Base-by-base conservation (phyloP, 2,113 vertebrate species). In the Tautogolabrus adspersus region DNA sequence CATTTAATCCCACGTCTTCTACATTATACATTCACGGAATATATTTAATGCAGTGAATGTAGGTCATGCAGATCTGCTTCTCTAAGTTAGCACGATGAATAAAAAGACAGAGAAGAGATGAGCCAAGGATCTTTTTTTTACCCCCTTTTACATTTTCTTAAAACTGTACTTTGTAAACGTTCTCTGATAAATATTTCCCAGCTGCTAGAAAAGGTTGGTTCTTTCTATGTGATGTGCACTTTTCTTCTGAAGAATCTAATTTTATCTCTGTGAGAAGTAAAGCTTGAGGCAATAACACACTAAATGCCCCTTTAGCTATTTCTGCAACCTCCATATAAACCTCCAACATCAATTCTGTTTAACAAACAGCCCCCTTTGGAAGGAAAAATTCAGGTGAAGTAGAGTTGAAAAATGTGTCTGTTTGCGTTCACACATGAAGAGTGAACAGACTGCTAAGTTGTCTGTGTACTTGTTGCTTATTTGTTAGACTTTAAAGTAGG, bases 241-340 rank as follows among this genome's bases (percentile, higher is more conserved):
- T 16, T 49, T 63, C 58, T 54, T 44, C 34, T 23, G 42, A 47
- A 2, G 19, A 37, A n/a, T 65, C 23, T 47, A 3, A 13, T n/a
- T 42, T 26, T 52, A 10, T 16, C 44, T 59, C 34, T 77, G 3
- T 72, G n/a, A 63, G 55, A n/a, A 8, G 49, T n/a, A 47, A 10
- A 22, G 61, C 83, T 40, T 8, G 34, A 69, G 67, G 76, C 72
- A 44, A 42, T 68, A 65, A 54, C 52, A 72, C 67, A 30, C 42
- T 26, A 44, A 72, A 26, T 55, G 22, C 30, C 64, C 38, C 54
- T 9, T 40, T 22, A 58, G 30, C 67, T 37, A n/a, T 54, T 61
- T 19, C 42, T 38, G 19, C 81, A 61, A 78, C 83, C 64, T 77
- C 66, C 49, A 75, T 18, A 62, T 22, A 61, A 13, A 44, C 56